Percentiles rank a stretch among this genome's conserved stretches.
These are phyloP conservation scores for Azemiops feae DNA, from an alignment of 2,113 vertebrate species.

Conservation along the genomic window DNA sequence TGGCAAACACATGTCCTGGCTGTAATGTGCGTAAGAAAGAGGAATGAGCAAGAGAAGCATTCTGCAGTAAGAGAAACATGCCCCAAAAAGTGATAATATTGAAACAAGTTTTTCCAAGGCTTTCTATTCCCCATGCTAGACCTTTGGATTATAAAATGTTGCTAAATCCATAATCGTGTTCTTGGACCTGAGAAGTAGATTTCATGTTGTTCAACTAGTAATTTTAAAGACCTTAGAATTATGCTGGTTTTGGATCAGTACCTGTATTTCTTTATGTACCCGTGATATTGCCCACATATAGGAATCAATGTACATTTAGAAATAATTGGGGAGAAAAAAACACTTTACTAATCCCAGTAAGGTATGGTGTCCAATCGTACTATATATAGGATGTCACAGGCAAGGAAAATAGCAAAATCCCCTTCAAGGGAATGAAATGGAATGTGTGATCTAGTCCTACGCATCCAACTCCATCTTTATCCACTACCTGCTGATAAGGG, in stretches of 20 bases:
- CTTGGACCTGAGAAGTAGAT: background rate
- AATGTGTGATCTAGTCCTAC: background rate
- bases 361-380: background rate
- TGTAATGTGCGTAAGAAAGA: background rate
- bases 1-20: background rate
- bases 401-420: background rate
- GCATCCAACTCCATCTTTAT: background rate
- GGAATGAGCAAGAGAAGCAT: background rate
- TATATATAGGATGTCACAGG: background rate
- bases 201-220: background rate
- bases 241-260: background rate
- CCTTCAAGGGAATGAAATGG: background rate
- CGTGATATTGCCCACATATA: background rate
- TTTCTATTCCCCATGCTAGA: background rate
- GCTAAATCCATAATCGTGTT: background rate
- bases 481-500: background rate
- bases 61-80: constrained; percentile 32
- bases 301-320: background rate
- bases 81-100: constrained; percentile 1
- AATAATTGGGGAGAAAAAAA: background rate
- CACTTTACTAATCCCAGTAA: background rate
- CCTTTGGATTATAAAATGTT: background rate
- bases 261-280: background rate
- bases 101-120: constrained; percentile 20
- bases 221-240: background rate